Evolutionary conservation across 2,113 vertebrate species (phyloP).

Genomic region (Neogale vison): DNA sequence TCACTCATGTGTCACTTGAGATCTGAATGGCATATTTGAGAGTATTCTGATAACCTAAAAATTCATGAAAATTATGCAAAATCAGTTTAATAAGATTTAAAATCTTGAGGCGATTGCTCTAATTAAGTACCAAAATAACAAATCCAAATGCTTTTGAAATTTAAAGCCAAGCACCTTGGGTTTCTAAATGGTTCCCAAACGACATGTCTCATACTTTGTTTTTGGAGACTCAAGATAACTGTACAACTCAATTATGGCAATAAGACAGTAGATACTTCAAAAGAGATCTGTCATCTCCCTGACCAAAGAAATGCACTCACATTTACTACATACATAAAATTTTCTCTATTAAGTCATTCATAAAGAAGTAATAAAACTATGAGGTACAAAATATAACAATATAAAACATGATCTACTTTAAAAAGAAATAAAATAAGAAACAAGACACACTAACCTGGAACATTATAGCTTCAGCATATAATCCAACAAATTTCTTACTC

Average conservation of each 20-base stretch:
- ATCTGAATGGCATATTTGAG: neutral
- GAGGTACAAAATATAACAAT: neutral
- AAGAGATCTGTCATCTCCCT: slow-evolving; percentile 43
- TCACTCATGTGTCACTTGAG: neutral
- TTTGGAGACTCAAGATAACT: neutral
- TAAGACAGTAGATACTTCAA: slow-evolving; percentile 6
- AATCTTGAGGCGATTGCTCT: neutral
- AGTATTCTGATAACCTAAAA: neutral
- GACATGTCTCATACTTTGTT: neutral
- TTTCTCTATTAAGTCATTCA: slow-evolving; percentile 23
- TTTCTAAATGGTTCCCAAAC: neutral
- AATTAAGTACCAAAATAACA: slow-evolving; percentile 8
- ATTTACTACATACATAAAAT: slow-evolving; percentile 46
- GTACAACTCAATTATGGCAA: neutral
- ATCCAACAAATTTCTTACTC: neutral
- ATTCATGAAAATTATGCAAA: slow-evolving; percentile 1
- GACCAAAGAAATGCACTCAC: slow-evolving; percentile 31
- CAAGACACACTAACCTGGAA: neutral
- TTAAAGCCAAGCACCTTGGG: neutral
- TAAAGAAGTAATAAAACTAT: slow-evolving; percentile 38
- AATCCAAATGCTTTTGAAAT: slow-evolving; percentile 22
- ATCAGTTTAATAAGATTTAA: neutral
- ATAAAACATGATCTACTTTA: slow-evolving; percentile 32
- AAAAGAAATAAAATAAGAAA: slow-evolving; percentile 28
- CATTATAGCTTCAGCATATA: neutral